These are phyloP conservation scores for Pseudomyrmex dendroicus DNA, from an alignment of 1,140 invertebrate genomes.

Conservation along the genomic window DNA sequence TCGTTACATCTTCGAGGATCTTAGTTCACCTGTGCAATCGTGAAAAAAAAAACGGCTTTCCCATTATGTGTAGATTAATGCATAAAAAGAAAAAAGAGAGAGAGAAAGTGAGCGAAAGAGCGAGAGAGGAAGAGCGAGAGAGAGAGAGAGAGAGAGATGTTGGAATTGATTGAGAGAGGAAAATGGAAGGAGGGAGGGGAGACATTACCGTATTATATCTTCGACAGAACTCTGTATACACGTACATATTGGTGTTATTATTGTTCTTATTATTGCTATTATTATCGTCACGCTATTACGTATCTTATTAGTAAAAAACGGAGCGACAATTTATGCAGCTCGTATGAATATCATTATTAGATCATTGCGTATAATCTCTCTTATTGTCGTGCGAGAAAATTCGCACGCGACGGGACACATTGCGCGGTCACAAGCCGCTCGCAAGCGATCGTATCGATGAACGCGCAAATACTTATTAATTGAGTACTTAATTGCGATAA, in stretches of 20 bases:
- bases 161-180: not conserved
- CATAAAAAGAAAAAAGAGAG: conserved; percentile 3
- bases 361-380: conserved; percentile 28
- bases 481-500: too few relatives aligned
- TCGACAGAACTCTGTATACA: conserved; percentile 53
- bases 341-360: conserved; percentile 42
- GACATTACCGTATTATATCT: conserved; percentile 58
- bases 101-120: not conserved
- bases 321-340: conserved; percentile 25
- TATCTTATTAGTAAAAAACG: conserved; percentile 48
- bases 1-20: conserved; percentile 27
- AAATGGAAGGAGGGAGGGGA: conserved; percentile 18
- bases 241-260: conserved; percentile 57
- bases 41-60: conserved; percentile 47
- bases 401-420: not conserved
- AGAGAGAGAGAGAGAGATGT: not conserved
- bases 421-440: not conserved
- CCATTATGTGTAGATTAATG: conserved; percentile 31
- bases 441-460: not conserved
- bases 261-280: conserved; percentile 61
- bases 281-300: conserved; percentile 50
- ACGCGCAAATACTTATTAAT: too few relatives aligned
- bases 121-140: not conserved
- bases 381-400: conserved; percentile 33
- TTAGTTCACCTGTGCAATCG: conserved; percentile 39